Base-by-base conservation (phyloP, 2,797 vertebrate species). In the Cyprinella venusta region DNA sequence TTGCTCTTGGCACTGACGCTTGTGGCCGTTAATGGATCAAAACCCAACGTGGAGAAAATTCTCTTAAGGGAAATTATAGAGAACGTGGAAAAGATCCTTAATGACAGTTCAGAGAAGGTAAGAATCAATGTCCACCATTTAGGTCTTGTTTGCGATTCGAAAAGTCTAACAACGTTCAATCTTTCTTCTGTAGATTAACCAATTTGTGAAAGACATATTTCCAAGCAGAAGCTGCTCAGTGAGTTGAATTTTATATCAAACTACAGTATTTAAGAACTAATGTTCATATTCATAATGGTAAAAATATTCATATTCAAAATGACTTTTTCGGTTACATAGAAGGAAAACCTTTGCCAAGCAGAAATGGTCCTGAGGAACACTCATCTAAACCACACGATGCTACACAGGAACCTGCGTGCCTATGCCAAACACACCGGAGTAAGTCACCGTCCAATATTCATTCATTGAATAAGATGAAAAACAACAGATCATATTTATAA, bases 1-100 rank as follows among this genome's bases (percentile, higher is more conserved):
- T 9, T 64, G 19, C 68, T 85, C 10, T 64, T 80, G 10, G 24
- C 80, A 15, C 38, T 89, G 19, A n/a, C 63, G 8, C 12, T 65
- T 18, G 30, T 33, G 1, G 24, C 50, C 0, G n/a, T 80, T 8
- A 26, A 76, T 36, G 83, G 24, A 59, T 56, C 48, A 18, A 30
- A 0, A 38, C 8, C 0, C 0, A 0, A 0, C 2, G 0, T 0
- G 8, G 0, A 8, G 21, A 19, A 6, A 9, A 0, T 8, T 50
- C n/a, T 84, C 8, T 67, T 88, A 54, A 0, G 3, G 36, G 76
- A 80, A 63, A 76, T 45, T 16, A 68, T 79, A 0, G 8, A 59
- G 0, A 8, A 3, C 10, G 40, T 83, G 4, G 36, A 77, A 0
- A 0, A 21, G 1, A 56, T 5, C 2, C 16, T 74, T 9, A 5